phyloP scores from a whole-genome alignment of 2,113 vertebrate genomes.

The Ammodytes dubius region DNA sequence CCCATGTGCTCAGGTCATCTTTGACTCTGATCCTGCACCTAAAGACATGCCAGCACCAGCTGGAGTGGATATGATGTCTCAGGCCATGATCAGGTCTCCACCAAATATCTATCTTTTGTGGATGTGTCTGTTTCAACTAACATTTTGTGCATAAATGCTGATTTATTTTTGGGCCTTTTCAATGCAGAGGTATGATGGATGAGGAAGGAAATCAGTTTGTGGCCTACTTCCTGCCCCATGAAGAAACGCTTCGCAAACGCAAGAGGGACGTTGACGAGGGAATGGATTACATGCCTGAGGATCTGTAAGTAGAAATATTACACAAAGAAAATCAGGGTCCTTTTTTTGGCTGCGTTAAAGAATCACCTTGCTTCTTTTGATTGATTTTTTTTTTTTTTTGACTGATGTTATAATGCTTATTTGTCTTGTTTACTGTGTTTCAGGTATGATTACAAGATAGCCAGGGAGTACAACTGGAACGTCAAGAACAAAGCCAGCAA shows the following conservation, averaged over 20 bases:
- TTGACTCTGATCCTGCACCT: slow-evolving; percentile 94
- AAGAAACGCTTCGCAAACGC: slow-evolving; percentile 93
- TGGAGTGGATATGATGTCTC: slow-evolving; percentile 95
- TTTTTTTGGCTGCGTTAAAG: neutral
- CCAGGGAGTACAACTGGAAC: slow-evolving; percentile 97
- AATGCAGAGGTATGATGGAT: slow-evolving; percentile 95
- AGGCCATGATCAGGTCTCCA: slow-evolving; percentile 94
- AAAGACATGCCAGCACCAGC: slow-evolving; percentile 89
- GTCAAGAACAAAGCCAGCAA: slow-evolving; percentile 99
- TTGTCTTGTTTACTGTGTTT: slow-evolving; percentile 18
- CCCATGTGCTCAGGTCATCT: slow-evolving; percentile 96
- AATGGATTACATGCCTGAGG: slow-evolving; percentile 92
- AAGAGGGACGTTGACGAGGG: slow-evolving; percentile 93
- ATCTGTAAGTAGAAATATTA: slow-evolving; percentile 84
- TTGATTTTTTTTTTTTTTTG: neutral
- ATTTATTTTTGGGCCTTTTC: neutral
- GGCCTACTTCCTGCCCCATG: slow-evolving; percentile 94
- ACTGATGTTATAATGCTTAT: neutral
- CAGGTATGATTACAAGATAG: slow-evolving; percentile 97
- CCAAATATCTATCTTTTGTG: neutral
- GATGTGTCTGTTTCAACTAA: neutral
- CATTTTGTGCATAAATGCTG: neutral
- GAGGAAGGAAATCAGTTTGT: slow-evolving; percentile 98
- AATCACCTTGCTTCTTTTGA: neutral
- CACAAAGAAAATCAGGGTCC: neutral